Conservation (phyloP, 2,797 vertebrate species). For the Numenius phaeopus region DNA sequence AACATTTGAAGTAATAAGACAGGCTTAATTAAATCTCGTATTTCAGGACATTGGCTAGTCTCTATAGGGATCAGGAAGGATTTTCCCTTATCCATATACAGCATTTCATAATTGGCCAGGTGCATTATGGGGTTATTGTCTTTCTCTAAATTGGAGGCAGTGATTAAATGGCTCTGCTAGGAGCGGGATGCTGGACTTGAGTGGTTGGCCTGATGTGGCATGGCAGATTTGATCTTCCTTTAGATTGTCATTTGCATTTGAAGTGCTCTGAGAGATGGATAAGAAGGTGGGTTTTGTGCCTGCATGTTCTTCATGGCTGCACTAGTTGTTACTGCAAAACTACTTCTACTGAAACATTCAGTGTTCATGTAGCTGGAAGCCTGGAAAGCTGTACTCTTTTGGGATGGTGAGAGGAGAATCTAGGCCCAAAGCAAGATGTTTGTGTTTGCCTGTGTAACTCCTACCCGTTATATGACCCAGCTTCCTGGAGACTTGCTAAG, state of each 20-base stretch:
- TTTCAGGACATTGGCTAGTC: conserved; percentile 36
- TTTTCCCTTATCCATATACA: conserved; percentile 42
- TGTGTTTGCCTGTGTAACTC: not conserved
- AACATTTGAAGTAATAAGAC: conserved; percentile 67
- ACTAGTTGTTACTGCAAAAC: not conserved
- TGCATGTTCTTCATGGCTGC: not conserved
- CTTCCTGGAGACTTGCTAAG: not conserved
- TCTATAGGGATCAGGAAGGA: conserved; percentile 60
- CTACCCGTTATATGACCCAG: not conserved
- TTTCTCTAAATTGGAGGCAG: not conserved
- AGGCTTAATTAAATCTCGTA: conserved; percentile 63
- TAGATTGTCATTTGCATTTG: not conserved
- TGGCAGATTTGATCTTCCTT: not conserved
- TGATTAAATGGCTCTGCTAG: conserved; percentile 8
- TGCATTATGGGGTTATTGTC: conserved; percentile 43
- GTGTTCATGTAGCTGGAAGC: not conserved
- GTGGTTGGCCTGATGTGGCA: not conserved
- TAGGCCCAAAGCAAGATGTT: not conserved
- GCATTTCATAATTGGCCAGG: conserved; percentile 40
- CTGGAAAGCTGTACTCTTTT: not conserved
- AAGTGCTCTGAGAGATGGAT: not conserved
- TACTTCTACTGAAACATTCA: not conserved
- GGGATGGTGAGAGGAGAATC: not conserved
- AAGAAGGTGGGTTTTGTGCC: not conserved
- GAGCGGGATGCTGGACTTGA: not conserved